Evolutionary conservation across 2,888 invertebrate species (phyloP).

Genomic region (Drosophila koepferae): DNA sequence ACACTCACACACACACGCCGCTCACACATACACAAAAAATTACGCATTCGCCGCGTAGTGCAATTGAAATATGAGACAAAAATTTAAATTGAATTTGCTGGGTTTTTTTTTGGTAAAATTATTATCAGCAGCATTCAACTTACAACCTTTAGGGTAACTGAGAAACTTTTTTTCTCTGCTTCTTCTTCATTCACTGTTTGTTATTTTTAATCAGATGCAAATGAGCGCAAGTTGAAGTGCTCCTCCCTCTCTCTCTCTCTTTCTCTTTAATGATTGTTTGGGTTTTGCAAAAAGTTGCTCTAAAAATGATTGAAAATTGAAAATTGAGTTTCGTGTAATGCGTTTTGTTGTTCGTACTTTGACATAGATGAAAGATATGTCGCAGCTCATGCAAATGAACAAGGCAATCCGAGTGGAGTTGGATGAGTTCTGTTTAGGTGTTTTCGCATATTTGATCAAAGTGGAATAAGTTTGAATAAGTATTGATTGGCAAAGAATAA

Average conservation of each 20-base stretch:
- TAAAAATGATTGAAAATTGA: constrained; percentile 51
- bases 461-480: not conserved
- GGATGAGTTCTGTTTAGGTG: not conserved
- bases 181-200: constrained; percentile 33
- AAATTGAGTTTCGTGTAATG: constrained; percentile 61
- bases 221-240: constrained; percentile 51
- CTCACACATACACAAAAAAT: constrained; percentile 37
- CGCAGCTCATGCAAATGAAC: not conserved
- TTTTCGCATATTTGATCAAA: constrained; percentile 38
- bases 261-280: constrained; percentile 55
- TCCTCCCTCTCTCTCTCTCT: not conserved
- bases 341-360: constrained; percentile 32
- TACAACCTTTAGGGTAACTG: constrained; percentile 6
- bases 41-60: constrained; percentile 43
- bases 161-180: constrained; percentile 35
- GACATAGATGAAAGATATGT: constrained; percentile 33
- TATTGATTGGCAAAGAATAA: not conserved
- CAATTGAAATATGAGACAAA: constrained; percentile 69
- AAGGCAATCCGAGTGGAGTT: not conserved
- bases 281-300: constrained; percentile 52
- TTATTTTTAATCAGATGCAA: constrained; percentile 75
- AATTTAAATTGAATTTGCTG: constrained; percentile 66
- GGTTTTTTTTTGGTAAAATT: constrained; percentile 11
- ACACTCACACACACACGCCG: constrained; percentile 6
- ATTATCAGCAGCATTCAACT: constrained; percentile 42